A percentile compares a stretch with the other conserved stretches of the same genome.
These are phyloP conservation scores for Thalassarche chlororhynchos DNA, from an alignment of 2,113 vertebrate genomes.

Conservation along the genomic window DNA sequence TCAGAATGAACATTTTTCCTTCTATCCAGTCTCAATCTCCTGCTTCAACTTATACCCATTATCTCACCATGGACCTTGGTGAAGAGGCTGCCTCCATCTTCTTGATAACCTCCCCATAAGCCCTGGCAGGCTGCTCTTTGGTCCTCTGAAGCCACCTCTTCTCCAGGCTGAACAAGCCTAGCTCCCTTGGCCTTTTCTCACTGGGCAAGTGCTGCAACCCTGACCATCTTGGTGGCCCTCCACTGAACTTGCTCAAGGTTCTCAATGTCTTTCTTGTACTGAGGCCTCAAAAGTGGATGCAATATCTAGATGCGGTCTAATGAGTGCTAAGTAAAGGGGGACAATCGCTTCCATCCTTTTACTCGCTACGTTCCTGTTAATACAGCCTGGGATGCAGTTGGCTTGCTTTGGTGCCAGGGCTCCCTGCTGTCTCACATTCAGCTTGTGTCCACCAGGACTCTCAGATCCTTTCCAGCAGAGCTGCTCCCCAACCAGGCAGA, in stretches of 20 bases:
- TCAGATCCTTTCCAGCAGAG: background rate
- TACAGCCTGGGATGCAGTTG: background rate
- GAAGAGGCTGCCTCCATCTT: background rate
- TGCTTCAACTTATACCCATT: background rate
- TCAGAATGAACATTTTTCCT: background rate
- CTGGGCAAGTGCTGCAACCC: background rate
- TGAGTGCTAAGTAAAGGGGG: background rate
- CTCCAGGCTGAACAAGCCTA: background rate
- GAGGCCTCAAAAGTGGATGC: background rate
- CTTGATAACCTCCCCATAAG: background rate
- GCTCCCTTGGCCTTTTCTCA: background rate
- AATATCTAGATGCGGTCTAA: background rate
- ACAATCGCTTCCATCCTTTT: background rate
- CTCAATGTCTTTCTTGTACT: background rate
- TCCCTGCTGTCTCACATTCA: background rate
- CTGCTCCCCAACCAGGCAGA: background rate
- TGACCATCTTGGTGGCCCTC: background rate
- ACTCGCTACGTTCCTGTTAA: background rate
- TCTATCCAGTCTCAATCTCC: background rate
- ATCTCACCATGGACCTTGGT: background rate
- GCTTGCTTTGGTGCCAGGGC: background rate
- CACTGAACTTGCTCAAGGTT: background rate
- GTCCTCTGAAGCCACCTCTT: background rate
- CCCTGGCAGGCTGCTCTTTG: background rate
- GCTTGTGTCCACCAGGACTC: background rate